Evolutionary conservation across 2,113 vertebrate genomes (phyloP).

Genomic region (Nanorana parkeri): DNA sequence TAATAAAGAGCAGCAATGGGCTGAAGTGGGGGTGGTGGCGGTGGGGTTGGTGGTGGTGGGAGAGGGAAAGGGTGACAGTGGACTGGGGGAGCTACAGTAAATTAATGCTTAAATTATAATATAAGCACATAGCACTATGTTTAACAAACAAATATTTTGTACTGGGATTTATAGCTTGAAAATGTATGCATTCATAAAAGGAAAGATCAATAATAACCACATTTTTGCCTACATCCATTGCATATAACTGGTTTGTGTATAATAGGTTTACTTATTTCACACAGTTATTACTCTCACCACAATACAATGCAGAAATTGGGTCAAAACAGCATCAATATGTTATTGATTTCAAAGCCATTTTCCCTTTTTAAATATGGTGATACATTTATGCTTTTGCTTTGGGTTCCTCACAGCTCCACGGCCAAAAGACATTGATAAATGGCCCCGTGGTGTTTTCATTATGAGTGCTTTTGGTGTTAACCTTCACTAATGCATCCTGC

Average conservation of each 20-base stretch:
- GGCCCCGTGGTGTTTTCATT: slow-evolving; percentile 27
- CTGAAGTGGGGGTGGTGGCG: too few relatives aligned
- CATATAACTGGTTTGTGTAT: not conserved
- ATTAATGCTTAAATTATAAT: too few relatives aligned
- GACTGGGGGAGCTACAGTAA: too few relatives aligned
- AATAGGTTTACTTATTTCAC: not conserved
- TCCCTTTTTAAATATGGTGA: slow-evolving; percentile 37
- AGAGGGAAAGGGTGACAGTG: too few relatives aligned
- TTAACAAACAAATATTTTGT: too few relatives aligned
- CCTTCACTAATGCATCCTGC: slow-evolving; percentile 36
- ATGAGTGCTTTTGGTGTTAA: slow-evolving; percentile 43
- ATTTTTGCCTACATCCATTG: too few relatives aligned
- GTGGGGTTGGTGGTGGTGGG: too few relatives aligned
- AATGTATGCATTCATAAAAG: too few relatives aligned
- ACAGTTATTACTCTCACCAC: slow-evolving; percentile 26
- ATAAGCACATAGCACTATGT: too few relatives aligned
- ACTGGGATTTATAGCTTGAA: too few relatives aligned
- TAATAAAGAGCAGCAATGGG: too few relatives aligned
- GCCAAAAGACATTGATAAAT: slow-evolving; percentile 49
- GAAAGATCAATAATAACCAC: too few relatives aligned
- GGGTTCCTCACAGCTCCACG: not conserved
- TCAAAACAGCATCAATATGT: slow-evolving; percentile 42
- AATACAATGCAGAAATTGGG: slow-evolving; percentile 12
- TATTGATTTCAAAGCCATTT: slow-evolving; percentile 48
- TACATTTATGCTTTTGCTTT: slow-evolving; percentile 42